Percentiles rank a stretch among this genome's conserved stretches.
Conservation (phyloP, 1,140 invertebrate species). For the Papilio polyxenes region DNA sequence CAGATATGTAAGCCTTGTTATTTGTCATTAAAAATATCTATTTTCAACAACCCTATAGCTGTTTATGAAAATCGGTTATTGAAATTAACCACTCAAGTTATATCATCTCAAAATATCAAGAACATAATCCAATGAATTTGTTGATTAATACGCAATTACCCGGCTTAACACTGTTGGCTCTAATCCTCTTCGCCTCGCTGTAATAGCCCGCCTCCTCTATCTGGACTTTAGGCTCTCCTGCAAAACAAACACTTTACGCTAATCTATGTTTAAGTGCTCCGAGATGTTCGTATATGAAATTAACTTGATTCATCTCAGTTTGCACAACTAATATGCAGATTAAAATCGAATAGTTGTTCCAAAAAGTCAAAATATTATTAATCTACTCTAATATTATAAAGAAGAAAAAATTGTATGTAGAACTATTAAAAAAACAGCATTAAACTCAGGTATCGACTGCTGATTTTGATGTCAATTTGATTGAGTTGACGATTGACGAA, state of each 20-base stretch:
- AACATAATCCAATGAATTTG: slow-evolving; percentile 20
- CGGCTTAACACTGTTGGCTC: slow-evolving; percentile 64
- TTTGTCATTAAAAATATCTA: no score
- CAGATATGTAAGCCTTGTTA: not conserved
- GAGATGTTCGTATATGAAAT: not conserved
- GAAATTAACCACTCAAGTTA: not conserved
- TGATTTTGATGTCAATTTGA: not conserved
- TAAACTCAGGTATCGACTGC: not conserved
- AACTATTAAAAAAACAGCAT: not conserved
- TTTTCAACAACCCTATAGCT: no score
- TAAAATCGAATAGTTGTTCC: no score
- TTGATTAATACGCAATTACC: slow-evolving; percentile 49
- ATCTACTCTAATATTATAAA: no score
- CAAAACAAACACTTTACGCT: slow-evolving; percentile 43
- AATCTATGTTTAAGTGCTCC: slow-evolving; percentile 31
- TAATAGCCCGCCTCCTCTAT: slow-evolving; percentile 72
- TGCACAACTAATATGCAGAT: not conserved
- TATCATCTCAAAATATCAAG: slow-evolving; percentile 12
- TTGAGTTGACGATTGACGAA: not conserved
- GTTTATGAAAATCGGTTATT: not conserved
- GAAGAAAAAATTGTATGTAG: no score
- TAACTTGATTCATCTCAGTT: not conserved
- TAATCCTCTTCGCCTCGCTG: slow-evolving; percentile 61
- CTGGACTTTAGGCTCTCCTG: slow-evolving; percentile 74
- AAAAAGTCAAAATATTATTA: no score